Evolutionary conservation across 2,888 invertebrate species (phyloP), one percentile per base, ranked within the genome.

Genomic region (Rhopalosiphum nymphaeae): DNA sequence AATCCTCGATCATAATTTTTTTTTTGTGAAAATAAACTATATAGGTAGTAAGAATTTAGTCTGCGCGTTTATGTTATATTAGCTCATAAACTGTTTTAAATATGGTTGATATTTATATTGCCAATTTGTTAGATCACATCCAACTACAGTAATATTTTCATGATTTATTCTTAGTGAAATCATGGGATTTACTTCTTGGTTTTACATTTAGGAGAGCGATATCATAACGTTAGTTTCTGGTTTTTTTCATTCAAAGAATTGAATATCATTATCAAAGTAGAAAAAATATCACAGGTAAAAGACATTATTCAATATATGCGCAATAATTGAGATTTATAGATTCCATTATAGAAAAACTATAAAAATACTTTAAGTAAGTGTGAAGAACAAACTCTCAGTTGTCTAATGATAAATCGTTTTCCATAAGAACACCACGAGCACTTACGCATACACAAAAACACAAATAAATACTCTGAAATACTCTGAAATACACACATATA

Each of bases 401-500:
- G 56, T 42, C 42, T 89, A 89, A 42, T 89, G 89, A 89, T 42
- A 57, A 57, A 89, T 89, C 56, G 56, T 57, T 89, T 89, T 78
- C 21, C 21, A 3, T 36, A 36, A 9, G 1, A 78, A 78, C 21
- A 36, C 36, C 7, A 9, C 7, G 10, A 21, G 78, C 1, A 3
- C n/a, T 7, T 7, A 7, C 5, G 21, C 2, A 36, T 5, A 61
- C 29, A 61, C 29, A 49, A 49, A 49, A 49, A 29, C 61, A 61
- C 61, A 61, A 29, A 61, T 3, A 57, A 9, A 9, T 26, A 57
- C 56, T 2, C 56, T 25, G 4, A 21, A 56, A 56, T n/a, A n/a
- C n/a, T n/a, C n/a, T n/a, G n/a, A n/a, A n/a, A n/a, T n/a, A n/a
- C n/a, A n/a, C n/a, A n/a, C n/a, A n/a, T n/a, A n/a, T n/a, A n/a